Conservation (phyloP, 2,888 invertebrate genomes). For the Xylocampa areola region DNA sequence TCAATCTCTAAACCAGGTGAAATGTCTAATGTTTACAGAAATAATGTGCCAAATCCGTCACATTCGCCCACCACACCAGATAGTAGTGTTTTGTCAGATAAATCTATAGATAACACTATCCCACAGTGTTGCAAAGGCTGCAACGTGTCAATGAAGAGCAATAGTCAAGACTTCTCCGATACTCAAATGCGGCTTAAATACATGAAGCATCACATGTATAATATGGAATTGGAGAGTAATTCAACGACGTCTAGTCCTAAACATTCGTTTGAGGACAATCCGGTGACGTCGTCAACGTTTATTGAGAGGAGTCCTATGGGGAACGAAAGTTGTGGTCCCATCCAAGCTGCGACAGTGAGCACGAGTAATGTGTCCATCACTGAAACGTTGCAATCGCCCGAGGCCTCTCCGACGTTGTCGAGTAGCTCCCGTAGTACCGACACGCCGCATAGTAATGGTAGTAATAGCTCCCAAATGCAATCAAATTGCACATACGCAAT, state of each 20-base stretch:
- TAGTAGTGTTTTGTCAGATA: constrained; percentile 83
- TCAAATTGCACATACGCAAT: constrained; percentile 81
- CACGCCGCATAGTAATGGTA: constrained; percentile 83
- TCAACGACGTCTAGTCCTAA: constrained; percentile 88
- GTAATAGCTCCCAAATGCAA: constrained; percentile 75
- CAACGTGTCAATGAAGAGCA: constrained; percentile 80
- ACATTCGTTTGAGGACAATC: constrained; percentile 88
- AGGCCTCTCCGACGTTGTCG: constrained; percentile 91
- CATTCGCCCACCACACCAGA: constrained; percentile 85
- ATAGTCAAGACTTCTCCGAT: constrained; percentile 79
- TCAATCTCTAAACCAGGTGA: constrained; percentile 70
- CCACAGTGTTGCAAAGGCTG: constrained; percentile 89
- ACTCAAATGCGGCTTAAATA: constrained; percentile 79
- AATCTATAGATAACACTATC: constrained; percentile 69
- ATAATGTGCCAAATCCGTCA: constrained; percentile 77
- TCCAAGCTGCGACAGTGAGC: constrained; percentile 95
- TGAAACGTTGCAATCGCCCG: constrained; percentile 87
- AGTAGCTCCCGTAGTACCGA: constrained; percentile 87
- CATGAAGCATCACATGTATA: constrained; percentile 81
- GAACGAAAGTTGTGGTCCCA: constrained; percentile 92
- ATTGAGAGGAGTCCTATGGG: constrained; percentile 89
- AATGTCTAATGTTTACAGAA: constrained; percentile 73
- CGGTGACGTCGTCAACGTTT: constrained; percentile 92
- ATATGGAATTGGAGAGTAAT: constrained; percentile 86
- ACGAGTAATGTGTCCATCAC: constrained; percentile 94